Evolutionary conservation across 2,797 vertebrate species (phyloP).

Genomic region (Poecilia velifera): DNA sequence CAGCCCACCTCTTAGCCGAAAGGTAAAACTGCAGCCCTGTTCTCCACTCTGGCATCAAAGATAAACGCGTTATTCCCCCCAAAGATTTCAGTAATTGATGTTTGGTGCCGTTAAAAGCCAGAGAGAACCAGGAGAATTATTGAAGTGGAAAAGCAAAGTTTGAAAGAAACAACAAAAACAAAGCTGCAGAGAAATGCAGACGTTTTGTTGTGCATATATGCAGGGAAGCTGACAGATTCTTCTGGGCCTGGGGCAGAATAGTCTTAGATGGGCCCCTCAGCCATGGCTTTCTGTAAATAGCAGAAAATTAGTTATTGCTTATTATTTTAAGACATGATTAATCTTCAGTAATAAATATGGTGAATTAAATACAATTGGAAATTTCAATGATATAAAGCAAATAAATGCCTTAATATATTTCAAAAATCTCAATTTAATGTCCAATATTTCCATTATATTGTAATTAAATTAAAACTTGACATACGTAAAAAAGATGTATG

Average conservation of each 20-base stretch:
- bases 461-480: too few relatives aligned
- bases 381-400: too few relatives aligned
- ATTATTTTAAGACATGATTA: too few relatives aligned
- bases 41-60: slow-evolving; percentile 26
- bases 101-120: slow-evolving; percentile 37
- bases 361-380: too few relatives aligned
- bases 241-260: neutral
- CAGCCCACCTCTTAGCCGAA: slow-evolving; percentile 27
- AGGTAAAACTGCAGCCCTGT: slow-evolving; percentile 22
- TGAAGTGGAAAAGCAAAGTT: slow-evolving; percentile 50
- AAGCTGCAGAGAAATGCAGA: slow-evolving; percentile 22
- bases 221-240: neutral
- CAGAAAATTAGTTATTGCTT: neutral
- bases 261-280: neutral
- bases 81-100: slow-evolving; percentile 26
- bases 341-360: too few relatives aligned
- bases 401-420: too few relatives aligned
- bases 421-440: too few relatives aligned
- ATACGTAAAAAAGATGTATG: too few relatives aligned
- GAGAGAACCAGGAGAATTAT: slow-evolving; percentile 32
- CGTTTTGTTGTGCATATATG: neutral
- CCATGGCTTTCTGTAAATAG: neutral
- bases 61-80: slow-evolving; percentile 16
- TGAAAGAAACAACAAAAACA: slow-evolving; percentile 32
- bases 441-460: too few relatives aligned